Percentiles rank a stretch among this genome's conserved stretches.
Conservation (phyloP, 1,140 invertebrate species). For the Meloidogyne hapla region DNA sequence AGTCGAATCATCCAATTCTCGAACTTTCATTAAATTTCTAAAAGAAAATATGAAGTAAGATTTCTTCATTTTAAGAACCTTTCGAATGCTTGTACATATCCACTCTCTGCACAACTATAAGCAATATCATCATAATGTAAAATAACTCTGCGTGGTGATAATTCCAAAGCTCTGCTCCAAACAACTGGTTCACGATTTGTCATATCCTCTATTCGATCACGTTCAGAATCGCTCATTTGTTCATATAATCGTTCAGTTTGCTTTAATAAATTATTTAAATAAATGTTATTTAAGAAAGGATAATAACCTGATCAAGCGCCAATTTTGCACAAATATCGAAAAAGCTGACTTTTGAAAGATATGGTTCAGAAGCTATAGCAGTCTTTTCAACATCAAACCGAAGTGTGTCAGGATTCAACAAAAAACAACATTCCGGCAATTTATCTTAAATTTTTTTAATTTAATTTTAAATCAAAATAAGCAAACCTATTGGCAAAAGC, state of each 20-base stretch:
- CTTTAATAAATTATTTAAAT: background rate
- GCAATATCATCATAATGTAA: constrained; percentile 29
- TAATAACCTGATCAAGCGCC: constrained; percentile 30
- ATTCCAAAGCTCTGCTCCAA: constrained; percentile 23
- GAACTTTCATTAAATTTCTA: constrained; percentile 15
- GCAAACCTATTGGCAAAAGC: background rate
- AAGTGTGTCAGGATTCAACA: constrained; percentile 10
- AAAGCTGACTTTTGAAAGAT: constrained; percentile 18
- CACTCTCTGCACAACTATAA: constrained; percentile 17
- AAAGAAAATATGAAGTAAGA: too few species aligned
- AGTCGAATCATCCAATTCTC: constrained; percentile 5
- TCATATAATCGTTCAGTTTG: constrained; percentile 23
- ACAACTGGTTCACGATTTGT: constrained; percentile 16
- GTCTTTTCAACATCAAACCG: constrained; percentile 26
- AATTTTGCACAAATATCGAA: constrained; percentile 18
- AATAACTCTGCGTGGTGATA: constrained; percentile 26
- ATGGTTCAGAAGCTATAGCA: constrained; percentile 17
- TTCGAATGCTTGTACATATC: constrained; percentile 24
- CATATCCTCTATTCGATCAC: background rate
- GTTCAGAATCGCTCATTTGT: constrained; percentile 11
- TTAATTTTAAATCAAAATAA: too few species aligned
- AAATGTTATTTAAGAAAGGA: background rate
- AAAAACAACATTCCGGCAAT: constrained; percentile 1
- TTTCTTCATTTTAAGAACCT: too few species aligned
- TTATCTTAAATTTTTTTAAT: background rate